phyloP scores from a whole-genome alignment of 2,797 vertebrate species.

The Leuciscus waleckii region DNA sequence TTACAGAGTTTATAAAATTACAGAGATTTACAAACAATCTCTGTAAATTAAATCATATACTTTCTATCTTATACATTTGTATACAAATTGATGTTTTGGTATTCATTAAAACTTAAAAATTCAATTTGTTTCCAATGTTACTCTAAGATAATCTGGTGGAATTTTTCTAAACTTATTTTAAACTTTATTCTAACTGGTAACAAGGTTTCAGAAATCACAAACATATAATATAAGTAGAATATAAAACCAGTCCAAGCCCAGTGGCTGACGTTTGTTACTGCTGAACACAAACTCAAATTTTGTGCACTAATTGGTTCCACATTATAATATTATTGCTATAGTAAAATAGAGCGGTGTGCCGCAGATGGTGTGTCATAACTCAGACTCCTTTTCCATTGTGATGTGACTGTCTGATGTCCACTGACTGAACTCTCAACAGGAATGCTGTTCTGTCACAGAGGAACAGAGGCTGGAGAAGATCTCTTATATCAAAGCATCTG shows the following conservation, averaged over 20 bases:
- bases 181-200: no score
- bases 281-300: neutral
- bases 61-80: no score
- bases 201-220: no score
- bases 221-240: neutral
- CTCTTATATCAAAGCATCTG: neutral
- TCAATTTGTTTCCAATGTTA: neutral
- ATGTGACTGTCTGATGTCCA: slow-evolving; percentile 59
- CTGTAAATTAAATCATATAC: no score
- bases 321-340: neutral
- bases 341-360: slow-evolving; percentile 9
- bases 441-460: neutral
- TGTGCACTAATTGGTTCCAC: neutral
- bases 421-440: slow-evolving; percentile 52
- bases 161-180: no score
- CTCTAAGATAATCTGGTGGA: no score
- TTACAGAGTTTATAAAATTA: no score
- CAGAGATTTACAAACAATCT: no score
- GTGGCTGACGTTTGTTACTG: neutral
- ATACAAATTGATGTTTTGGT: neutral
- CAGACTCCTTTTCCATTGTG: slow-evolving; percentile 49
- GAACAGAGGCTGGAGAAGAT: neutral
- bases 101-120: neutral
- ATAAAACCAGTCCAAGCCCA: neutral
- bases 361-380: slow-evolving; percentile 63